Conservation (phyloP, 2,113 vertebrate species). For the Casuarius casuarius region DNA sequence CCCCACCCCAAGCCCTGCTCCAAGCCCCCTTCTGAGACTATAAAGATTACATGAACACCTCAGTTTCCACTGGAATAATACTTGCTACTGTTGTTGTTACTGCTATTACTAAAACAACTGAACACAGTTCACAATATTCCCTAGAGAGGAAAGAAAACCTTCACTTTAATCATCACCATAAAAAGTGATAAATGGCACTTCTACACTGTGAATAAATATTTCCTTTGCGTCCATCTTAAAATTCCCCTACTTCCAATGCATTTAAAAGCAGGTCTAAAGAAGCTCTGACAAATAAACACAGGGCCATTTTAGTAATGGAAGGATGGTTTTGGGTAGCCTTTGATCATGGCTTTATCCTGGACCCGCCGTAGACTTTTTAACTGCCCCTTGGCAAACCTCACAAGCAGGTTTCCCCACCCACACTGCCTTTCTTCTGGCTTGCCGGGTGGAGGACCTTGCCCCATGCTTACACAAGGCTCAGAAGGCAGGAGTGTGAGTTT, state of each 20-base stretch:
- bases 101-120: background rate
- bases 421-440: background rate
- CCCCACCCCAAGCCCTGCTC: background rate
- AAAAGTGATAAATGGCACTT: background rate
- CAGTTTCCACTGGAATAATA: background rate
- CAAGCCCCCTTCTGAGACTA: background rate
- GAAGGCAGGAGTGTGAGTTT: background rate
- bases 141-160: background rate
- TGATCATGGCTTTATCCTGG: background rate
- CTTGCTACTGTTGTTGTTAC: background rate
- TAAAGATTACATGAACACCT: background rate
- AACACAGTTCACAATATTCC: background rate
- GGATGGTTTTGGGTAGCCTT: background rate
- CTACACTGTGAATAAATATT: background rate
- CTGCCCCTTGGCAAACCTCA: background rate
- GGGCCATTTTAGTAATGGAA: background rate
- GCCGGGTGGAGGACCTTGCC: background rate
- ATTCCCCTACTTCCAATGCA: accelerated
- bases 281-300: background rate
- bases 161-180: background rate
- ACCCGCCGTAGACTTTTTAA: background rate
- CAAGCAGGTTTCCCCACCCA: accelerated
- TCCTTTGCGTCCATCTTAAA: background rate
- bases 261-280: background rate
- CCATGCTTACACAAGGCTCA: background rate